phyloP scores from a whole-genome alignment of 2,113 vertebrate genomes.

The Mustelus asterias region DNA sequence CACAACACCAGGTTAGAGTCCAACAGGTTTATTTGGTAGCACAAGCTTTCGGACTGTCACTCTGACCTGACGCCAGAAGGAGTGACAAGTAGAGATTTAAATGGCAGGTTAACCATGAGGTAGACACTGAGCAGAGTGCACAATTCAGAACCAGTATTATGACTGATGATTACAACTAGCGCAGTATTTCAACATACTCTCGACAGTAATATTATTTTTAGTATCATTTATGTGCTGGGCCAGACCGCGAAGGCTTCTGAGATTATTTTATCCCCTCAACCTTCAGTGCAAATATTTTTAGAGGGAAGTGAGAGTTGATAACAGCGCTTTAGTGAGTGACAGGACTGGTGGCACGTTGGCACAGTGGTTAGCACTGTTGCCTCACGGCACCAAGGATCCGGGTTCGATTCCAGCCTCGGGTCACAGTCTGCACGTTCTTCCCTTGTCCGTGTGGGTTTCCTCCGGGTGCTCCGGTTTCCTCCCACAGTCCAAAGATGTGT shows the following conservation, averaged over 20 bases:
- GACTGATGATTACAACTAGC: background rate
- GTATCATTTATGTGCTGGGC: background rate
- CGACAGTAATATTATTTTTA: background rate
- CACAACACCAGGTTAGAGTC: too few species aligned
- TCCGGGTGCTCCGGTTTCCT: too few species aligned
- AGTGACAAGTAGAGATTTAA: background rate
- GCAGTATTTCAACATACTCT: background rate
- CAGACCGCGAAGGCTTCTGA: background rate
- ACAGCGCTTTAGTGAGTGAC: background rate
- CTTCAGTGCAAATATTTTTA: background rate
- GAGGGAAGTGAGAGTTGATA: background rate
- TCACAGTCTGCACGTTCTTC: too few species aligned
- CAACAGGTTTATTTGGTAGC: too few species aligned
- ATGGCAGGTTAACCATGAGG: background rate
- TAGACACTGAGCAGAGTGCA: background rate
- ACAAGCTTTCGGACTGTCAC: too few species aligned
- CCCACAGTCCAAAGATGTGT: too few species aligned
- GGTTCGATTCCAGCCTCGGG: too few species aligned
- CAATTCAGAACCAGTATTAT: background rate
- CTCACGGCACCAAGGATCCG: too few species aligned
- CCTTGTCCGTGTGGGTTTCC: too few species aligned
- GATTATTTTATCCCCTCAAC: background rate
- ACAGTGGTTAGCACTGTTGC: too few species aligned
- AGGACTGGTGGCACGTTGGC: background rate
- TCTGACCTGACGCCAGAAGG: too few species aligned